phyloP scores from a whole-genome alignment of 2,888 invertebrate genomes.

The Chloroclystis v-ata region DNA sequence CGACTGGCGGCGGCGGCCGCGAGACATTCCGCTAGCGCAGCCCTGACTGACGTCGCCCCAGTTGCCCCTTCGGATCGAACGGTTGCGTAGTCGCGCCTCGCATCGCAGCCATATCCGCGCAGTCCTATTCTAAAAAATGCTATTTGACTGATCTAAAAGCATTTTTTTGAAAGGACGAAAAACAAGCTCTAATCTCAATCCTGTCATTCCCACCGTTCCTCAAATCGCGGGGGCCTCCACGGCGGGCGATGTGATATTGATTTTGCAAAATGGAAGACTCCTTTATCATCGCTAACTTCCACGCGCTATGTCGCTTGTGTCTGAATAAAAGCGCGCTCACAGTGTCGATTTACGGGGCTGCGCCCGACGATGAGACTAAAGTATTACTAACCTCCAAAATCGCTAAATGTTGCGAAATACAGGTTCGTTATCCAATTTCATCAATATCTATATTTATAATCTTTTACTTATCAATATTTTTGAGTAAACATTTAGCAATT shows the following conservation, averaged over 20 bases:
- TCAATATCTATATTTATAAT: neutral
- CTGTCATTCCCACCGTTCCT: conserved; percentile 34
- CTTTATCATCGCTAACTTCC: conserved; percentile 78
- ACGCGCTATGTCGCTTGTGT: conserved; percentile 82
- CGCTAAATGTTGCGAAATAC: conserved; percentile 73
- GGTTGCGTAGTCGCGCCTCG: conserved; percentile 66
- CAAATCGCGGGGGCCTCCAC: conserved; percentile 24
- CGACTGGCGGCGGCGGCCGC: conserved; percentile 35
- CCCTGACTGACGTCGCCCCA: conserved; percentile 74
- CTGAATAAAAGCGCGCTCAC: conserved; percentile 80
- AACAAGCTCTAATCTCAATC: conserved; percentile 40
- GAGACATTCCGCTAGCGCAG: conserved; percentile 73
- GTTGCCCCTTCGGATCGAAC: conserved; percentile 75
- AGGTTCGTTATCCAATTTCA: conserved; percentile 50
- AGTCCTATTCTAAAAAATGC: conserved; percentile 32
- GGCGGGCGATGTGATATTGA: conserved; percentile 27
- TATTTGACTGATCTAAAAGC: conserved; percentile 31
- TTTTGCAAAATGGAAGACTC: conserved; percentile 71
- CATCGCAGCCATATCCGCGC: conserved; percentile 48
- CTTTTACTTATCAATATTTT: neutral
- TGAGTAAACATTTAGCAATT: neutral
- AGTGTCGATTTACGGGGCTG: conserved; percentile 80
- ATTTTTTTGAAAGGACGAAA: conserved; percentile 41
- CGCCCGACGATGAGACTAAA: conserved; percentile 67
- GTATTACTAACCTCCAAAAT: conserved; percentile 73